These are phyloP conservation scores for Tragopan temminckii DNA, from an alignment of 2,797 vertebrate genomes.

Conservation along the genomic window DNA sequence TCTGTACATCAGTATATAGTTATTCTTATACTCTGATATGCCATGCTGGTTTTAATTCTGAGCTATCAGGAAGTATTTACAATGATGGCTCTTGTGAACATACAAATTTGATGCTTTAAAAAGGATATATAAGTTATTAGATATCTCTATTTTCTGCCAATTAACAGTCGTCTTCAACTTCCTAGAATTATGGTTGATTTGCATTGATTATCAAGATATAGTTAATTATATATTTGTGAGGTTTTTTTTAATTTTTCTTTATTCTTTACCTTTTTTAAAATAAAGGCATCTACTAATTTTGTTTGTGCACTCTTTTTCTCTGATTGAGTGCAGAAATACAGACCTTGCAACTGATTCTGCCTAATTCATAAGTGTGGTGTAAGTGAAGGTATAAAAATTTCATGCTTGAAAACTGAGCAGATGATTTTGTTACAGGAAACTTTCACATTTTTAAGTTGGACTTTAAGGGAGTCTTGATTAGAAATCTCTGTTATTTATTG, in stretches of 20 bases:
- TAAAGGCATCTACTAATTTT: not conserved
- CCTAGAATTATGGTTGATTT: not conserved
- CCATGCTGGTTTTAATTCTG: not conserved
- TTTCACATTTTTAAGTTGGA: not conserved
- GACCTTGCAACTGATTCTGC: not conserved
- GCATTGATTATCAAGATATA: not conserved
- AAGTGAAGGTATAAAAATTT: not conserved
- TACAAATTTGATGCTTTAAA: too few species aligned
- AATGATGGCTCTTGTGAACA: not conserved
- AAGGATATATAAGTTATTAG: not conserved
- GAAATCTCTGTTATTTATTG: not conserved
- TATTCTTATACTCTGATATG: not conserved
- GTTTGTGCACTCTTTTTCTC: not conserved
- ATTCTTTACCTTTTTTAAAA: not conserved
- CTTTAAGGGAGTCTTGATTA: not conserved
- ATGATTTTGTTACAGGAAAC: not conserved
- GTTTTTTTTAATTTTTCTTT: not conserved
- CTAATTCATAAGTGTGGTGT: not conserved
- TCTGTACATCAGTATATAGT: not conserved
- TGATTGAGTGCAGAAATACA: accelerated
- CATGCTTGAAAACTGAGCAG: not conserved
- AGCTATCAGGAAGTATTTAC: not conserved
- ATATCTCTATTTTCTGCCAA: not conserved
- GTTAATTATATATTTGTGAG: not conserved
- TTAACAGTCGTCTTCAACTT: not conserved